Conservation (phyloP, 1,140 invertebrate genomes). For the Pygmarrhopalites habei region DNA sequence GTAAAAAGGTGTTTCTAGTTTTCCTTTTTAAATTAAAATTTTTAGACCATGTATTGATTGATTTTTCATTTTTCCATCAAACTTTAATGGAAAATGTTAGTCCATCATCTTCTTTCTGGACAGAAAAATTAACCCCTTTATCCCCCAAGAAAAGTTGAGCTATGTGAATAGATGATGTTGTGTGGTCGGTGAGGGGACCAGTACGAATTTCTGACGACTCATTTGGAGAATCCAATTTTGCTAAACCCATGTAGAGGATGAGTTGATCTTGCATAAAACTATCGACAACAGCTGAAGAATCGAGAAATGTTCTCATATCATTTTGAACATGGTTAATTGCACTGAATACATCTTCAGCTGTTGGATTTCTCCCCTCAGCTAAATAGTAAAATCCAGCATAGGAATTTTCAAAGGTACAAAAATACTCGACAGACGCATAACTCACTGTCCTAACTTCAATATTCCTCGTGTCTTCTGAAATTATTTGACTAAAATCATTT, state of each 20-base stretch:
- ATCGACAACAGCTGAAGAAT: conserved; percentile 22
- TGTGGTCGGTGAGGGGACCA: conserved; percentile 24
- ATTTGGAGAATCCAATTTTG: conserved; percentile 21
- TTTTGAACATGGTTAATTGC: conserved; percentile 17
- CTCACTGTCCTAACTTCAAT: conserved; percentile 25
- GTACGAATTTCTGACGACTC: conserved; percentile 4
- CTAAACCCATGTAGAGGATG: conserved; percentile 37
- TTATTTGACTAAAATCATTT: conserved; percentile 15
- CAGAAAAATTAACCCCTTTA: conserved; percentile 9
- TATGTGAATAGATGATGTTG: conserved; percentile 34
- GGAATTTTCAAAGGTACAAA: conserved; percentile 21
- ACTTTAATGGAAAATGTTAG: conserved; percentile 1
- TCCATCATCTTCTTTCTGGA: not conserved
- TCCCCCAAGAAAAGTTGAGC: conserved; percentile 16
- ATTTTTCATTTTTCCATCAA: no score
- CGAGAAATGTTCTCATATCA: conserved; percentile 17
- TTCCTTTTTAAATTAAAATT: no score
- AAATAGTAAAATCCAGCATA: conserved; percentile 27
- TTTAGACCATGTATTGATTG: no score
- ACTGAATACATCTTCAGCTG: conserved; percentile 9
- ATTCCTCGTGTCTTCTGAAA: conserved; percentile 10
- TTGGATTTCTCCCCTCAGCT: conserved; percentile 16
- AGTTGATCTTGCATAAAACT: conserved; percentile 34
- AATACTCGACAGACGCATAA: conserved; percentile 34
- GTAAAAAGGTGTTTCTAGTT: no score